Conservation (phyloP, 2,113 vertebrate genomes). For the Epinephelus moara region DNA sequence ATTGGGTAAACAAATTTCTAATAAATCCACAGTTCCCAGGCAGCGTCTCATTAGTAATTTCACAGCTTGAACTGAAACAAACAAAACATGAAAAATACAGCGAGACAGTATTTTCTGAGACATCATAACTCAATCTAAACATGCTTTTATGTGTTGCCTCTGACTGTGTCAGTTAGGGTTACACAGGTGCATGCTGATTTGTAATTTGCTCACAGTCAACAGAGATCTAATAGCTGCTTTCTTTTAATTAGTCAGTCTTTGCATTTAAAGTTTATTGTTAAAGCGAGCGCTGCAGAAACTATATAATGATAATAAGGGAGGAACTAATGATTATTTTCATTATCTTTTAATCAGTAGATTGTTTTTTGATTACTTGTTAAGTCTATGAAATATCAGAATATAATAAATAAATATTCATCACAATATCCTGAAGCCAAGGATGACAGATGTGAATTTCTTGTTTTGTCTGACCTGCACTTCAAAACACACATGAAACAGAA, state of each 20-base stretch:
- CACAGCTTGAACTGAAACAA: slow-evolving; percentile 28
- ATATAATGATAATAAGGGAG: not conserved
- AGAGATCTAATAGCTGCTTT: not conserved
- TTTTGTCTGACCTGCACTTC: no score
- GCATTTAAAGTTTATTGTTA: not conserved
- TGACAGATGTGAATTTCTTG: not conserved
- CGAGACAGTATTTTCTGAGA: not conserved
- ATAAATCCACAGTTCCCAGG: slow-evolving; percentile 10
- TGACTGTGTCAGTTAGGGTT: slow-evolving; percentile 6
- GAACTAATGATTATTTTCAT: not conserved
- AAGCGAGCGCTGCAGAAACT: not conserved
- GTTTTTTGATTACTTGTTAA: not conserved
- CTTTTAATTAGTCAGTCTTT: not conserved
- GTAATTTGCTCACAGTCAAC: not conserved
- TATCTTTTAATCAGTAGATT: not conserved
- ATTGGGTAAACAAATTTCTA: slow-evolving; percentile 25
- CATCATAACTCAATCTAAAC: not conserved
- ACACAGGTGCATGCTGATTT: slow-evolving; percentile 6
- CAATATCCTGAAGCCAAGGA: not conserved
- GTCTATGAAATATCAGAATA: not conserved
- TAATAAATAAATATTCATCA: not conserved
- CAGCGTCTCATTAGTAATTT: slow-evolving; percentile 22
- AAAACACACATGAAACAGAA: no score
- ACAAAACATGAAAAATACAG: not conserved
- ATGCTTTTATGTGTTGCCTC: not conserved